Evolutionary conservation across 2,888 invertebrate species (phyloP).

Genomic region (Ectropis crepuscularia): DNA sequence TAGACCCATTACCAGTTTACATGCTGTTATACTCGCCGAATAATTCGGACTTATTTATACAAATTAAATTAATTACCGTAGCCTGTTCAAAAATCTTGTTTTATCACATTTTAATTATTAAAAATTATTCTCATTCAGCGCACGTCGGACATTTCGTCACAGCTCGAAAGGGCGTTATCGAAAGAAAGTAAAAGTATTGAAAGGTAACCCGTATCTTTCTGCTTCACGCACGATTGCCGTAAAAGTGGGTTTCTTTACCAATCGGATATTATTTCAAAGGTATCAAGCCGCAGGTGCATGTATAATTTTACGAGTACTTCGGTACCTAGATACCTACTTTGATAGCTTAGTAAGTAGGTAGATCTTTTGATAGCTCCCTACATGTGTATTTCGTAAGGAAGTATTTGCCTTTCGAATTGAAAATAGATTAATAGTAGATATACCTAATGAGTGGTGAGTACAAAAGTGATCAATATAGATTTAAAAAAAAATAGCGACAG

Average conservation of each 20-base stretch:
- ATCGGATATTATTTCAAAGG: constrained; percentile 27
- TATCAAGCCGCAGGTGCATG: constrained; percentile 14
- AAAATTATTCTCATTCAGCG: constrained; percentile 4
- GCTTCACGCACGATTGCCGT: constrained; percentile 37
- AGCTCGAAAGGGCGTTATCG: constrained; percentile 26
- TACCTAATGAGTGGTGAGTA: no score
- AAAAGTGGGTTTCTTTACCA: constrained; percentile 33
- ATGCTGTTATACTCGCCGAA: no score
- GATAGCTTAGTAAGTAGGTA: background rate
- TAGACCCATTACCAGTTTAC: no score
- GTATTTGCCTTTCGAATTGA: background rate
- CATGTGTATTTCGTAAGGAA: background rate
- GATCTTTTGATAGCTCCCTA: background rate
- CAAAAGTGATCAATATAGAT: no score
- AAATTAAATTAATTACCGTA: constrained; percentile 5
- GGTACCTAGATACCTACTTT: constrained; percentile 3
- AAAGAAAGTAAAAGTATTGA: constrained; percentile 30
- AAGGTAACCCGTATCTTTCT: constrained; percentile 18
- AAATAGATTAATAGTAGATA: background rate
- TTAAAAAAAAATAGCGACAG: no score
- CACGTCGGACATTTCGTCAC: constrained; percentile 24
- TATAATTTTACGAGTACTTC: background rate
- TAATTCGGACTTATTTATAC: background rate
- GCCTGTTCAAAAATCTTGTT: background rate
- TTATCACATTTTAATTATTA: constrained; percentile 25